These are phyloP conservation scores for Euura saliciscinereae DNA, from an alignment of 1,140 invertebrate species.

Conservation along the genomic window DNA sequence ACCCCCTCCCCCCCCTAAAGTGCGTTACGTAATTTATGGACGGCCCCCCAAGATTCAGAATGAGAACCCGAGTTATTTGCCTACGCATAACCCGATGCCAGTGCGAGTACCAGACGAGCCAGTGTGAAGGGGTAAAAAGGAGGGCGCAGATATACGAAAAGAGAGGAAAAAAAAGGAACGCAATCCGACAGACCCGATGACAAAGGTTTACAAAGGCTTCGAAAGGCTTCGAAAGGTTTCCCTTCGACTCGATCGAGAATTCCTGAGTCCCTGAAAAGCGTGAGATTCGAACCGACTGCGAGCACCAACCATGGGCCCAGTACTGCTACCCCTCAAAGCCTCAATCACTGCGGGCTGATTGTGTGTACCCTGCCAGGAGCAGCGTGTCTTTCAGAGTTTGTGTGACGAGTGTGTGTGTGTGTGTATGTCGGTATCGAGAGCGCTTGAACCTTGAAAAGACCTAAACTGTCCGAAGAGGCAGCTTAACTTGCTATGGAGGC, in stretches of 20 bases:
- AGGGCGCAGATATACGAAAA: background rate
- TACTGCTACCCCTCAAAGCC: constrained; percentile 44
- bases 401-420: constrained; percentile 4
- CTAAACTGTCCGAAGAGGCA: constrained; percentile 9
- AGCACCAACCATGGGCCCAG: constrained; percentile 28
- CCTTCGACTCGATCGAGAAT: constrained; percentile 13
- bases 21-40: no score
- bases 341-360: constrained; percentile 52
- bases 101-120: no score
- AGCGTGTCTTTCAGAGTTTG: background rate
- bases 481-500: background rate
- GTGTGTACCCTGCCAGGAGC: constrained; percentile 34
- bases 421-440: background rate
- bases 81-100: background rate
- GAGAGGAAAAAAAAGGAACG: background rate
- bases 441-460: constrained; percentile 5
- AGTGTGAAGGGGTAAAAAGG: background rate
- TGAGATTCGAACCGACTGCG: constrained; percentile 39
- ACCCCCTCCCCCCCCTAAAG: no score
- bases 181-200: constrained; percentile 9
- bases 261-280: constrained; percentile 31
- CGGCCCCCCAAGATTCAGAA: background rate
- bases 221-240: background rate
- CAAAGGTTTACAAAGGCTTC: constrained; percentile 6
- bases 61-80: constrained; percentile 11